Base-by-base conservation (phyloP, 2,113 vertebrate species). In the Microcebus tavaratra region DNA sequence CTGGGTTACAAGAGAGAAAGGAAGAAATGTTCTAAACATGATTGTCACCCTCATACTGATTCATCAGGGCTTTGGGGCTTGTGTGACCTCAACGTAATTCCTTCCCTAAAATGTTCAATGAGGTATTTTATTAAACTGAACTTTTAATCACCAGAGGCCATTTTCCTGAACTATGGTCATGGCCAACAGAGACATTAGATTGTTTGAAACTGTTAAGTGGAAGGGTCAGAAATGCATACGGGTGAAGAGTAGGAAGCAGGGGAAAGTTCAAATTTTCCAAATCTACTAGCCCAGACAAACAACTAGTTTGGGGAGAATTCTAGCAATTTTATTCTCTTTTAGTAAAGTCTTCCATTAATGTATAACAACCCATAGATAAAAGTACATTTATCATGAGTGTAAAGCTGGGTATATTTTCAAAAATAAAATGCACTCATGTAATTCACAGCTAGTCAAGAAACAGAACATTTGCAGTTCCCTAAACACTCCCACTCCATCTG, bases 41-140 rank as follows among this genome's bases (percentile, higher is more conserved):
- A 83, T 4, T 29, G 39, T 65, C 11, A 65, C 13, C 12, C 21
- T 91, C 36, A 80, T 91, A 23, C 31, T 85, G 87, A 95, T 85
- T 83, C 5, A 65, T 53, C 20, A 72, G 86, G 23, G 88, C 65
- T 65, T 94, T 75, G 21, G 8, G 55, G 27, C 25, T 72, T 91
- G 45, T 9, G 6, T 79, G 25, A 79, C 34, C 29, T 90, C 34
- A 75, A 1, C 39, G 8, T 96, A 96, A 84, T n/a, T 86, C 13
- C 67, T 89, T 91, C 11, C 17, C 53, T 86, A 88, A 72, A 88
- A 89, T 86, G 61, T n/a, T 57, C 48, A 63, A 20, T 68, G 39
- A 84, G 5, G 20, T 18, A 18, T 95, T 91, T 96, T 83, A 42
- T 80, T 90, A 96, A 85, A 70, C n/a, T 39, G 20, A 95, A 25